Conservation (phyloP, 2,888 invertebrate species). For the Ichneumoninae sp. region DNA sequence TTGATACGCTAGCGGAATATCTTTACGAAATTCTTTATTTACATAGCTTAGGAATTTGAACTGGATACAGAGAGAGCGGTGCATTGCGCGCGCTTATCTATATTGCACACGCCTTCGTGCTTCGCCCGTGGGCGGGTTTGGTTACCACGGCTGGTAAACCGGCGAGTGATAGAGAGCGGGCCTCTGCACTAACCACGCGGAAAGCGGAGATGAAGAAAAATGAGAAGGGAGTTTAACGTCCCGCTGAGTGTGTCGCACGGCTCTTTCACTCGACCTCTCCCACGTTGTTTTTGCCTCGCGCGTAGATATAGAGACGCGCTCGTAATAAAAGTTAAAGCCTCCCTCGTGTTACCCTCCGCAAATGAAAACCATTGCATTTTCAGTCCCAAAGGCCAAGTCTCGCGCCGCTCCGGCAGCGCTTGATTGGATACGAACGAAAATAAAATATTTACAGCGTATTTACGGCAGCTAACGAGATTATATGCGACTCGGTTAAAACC, state of each 20-base stretch:
- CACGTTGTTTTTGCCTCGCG: constrained; percentile 42
- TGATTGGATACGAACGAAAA: neutral
- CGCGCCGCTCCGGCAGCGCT: too few relatives aligned
- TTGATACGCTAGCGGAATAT: neutral
- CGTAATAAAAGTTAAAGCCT: neutral
- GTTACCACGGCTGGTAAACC: neutral
- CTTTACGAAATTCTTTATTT: neutral
- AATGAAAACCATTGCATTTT: neutral
- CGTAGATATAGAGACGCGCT: constrained; percentile 29
- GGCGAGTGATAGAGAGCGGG: constrained; percentile 1
- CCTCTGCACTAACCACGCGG: neutral
- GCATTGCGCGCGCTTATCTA: constrained; percentile 40
- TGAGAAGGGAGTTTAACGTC: constrained; percentile 28
- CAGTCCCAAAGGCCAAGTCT: neutral
- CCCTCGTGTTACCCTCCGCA: neutral
- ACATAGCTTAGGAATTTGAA: neutral
- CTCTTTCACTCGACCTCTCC: constrained; percentile 36
- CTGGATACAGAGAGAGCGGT: constrained; percentile 1
- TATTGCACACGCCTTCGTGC: constrained; percentile 37
- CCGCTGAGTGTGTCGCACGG: constrained; percentile 13
- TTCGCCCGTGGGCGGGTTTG: constrained; percentile 6
- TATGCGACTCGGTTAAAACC: neutral
- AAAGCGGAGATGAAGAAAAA: constrained; percentile 33
- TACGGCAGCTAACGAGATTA: neutral
- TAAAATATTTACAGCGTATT: neutral